Percentiles rank a stretch among this genome's conserved stretches.
These are phyloP conservation scores for Pseudomyrmex sp. DNA, from an alignment of 1,140 invertebrate species.

Conservation along the genomic window DNA sequence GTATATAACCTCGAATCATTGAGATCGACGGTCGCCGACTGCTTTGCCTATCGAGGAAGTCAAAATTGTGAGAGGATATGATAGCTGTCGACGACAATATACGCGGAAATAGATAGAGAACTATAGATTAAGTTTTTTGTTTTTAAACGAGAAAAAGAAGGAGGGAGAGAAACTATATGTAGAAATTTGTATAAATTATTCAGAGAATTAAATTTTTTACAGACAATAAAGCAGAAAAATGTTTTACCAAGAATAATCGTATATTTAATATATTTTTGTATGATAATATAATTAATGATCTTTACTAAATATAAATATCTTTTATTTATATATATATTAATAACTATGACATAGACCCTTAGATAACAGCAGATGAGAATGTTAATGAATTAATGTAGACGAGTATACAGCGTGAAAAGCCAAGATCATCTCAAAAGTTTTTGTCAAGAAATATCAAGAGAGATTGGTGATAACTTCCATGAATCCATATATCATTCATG, in stretches of 20 bases:
- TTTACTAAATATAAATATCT: too few relatives aligned
- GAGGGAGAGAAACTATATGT: not conserved
- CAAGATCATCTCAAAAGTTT: not conserved
- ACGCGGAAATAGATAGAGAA: not conserved
- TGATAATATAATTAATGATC: too few relatives aligned
- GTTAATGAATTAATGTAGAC: too few relatives aligned
- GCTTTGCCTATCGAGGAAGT: conserved; percentile 49
- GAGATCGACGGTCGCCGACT: conserved; percentile 23
- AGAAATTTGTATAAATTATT: not conserved
- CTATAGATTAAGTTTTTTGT: not conserved
- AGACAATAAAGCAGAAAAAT: too few relatives aligned
- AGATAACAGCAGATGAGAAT: not conserved
- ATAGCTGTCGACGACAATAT: not conserved
- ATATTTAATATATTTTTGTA: too few relatives aligned
- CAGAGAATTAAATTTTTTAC: too few relatives aligned
- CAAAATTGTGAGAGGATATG: not conserved
- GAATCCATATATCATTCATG: conserved; percentile 4
- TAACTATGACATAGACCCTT: not conserved
- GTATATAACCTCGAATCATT: conserved; percentile 61
- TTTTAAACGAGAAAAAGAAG: not conserved
- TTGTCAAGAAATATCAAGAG: conserved; percentile 5
- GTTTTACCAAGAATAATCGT: too few relatives aligned
- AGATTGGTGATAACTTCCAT: not conserved
- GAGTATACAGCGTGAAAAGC: not conserved
- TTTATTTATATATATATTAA: too few relatives aligned